A percentile compares a stretch with the other conserved stretches of the same genome.
These are phyloP conservation scores for Leistus spinibarbis DNA, from an alignment of 2,888 invertebrate genomes.

Conservation along the genomic window DNA sequence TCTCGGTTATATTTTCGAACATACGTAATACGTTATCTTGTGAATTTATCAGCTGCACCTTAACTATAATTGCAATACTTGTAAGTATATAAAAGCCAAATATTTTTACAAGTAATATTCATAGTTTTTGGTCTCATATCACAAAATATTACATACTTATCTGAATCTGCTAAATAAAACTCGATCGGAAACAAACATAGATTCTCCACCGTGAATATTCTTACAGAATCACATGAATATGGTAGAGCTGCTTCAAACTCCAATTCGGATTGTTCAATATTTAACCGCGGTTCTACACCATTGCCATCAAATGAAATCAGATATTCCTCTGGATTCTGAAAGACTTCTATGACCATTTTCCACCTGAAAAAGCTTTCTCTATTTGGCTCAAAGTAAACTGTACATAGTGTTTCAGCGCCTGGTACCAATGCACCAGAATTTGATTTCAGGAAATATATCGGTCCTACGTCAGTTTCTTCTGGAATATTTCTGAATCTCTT, in stretches of 20 bases:
- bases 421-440: conserved; percentile 60
- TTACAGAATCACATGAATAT: conserved; percentile 64
- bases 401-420: conserved; percentile 60
- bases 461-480: conserved; percentile 42
- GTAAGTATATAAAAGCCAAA: too few species aligned
- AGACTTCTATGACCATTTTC: conserved; percentile 54
- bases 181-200: conserved; percentile 70
- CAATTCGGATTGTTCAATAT: conserved; percentile 60
- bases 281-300: conserved; percentile 62
- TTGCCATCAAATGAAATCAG: conserved; percentile 60
- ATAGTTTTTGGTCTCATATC: background rate
- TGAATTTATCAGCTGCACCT: too few species aligned
- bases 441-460: conserved; percentile 50
- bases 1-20: too few species aligned
- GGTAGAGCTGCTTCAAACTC: conserved; percentile 69
- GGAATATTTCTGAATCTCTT: conserved; percentile 46
- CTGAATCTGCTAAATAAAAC: conserved; percentile 70
- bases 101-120: too few species aligned
- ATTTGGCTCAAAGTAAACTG: conserved; percentile 65
- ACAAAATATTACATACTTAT: conserved; percentile 59
- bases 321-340: conserved; percentile 61
- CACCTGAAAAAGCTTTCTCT: conserved; percentile 55
- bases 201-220: conserved; percentile 67
- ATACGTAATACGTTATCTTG: too few species aligned
- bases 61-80: too few species aligned